These are phyloP conservation scores for Tetanocera ferruginea DNA, from an alignment of 2,888 invertebrate species.

Conservation along the genomic window DNA sequence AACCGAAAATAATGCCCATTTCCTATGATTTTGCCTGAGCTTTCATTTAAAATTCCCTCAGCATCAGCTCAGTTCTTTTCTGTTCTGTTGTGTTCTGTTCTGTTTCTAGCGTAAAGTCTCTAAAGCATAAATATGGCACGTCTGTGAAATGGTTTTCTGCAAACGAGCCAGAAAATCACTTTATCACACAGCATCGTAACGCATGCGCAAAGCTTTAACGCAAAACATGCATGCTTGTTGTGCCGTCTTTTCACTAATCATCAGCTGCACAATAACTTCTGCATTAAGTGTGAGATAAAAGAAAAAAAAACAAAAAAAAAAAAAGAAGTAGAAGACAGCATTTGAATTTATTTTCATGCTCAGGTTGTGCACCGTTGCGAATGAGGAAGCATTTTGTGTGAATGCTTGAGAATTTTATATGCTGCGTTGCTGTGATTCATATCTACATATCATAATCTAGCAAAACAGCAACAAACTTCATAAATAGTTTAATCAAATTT, in stretches of 20 bases:
- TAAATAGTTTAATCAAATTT: no score
- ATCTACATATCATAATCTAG: background rate
- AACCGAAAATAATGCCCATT: no score
- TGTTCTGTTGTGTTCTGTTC: no score
- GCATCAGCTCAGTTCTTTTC: no score
- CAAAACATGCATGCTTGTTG: background rate
- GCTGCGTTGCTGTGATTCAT: background rate
- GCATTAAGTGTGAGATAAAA: background rate
- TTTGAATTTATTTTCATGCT: conserved; percentile 21
- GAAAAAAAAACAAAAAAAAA: no score
- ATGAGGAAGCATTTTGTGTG: conserved; percentile 21
- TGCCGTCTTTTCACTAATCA: background rate
- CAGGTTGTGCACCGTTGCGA: conserved; percentile 2
- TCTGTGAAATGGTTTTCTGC: background rate
- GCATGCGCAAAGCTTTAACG: background rate
- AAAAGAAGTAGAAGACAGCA: no score
- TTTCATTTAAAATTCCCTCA: no score
- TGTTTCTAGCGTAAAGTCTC: no score
- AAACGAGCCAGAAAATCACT: conserved; percentile 14
- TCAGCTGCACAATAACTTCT: background rate
- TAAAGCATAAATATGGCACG: background rate
- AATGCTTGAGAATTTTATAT: conserved; percentile 3
- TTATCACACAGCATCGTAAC: no score
- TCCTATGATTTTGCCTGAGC: no score
- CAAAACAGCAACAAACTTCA: no score